A percentile compares a stretch with the other conserved stretches of the same genome.
phyloP scores from a whole-genome alignment of 1,140 invertebrate genomes.

The Papilio helenus region DNA sequence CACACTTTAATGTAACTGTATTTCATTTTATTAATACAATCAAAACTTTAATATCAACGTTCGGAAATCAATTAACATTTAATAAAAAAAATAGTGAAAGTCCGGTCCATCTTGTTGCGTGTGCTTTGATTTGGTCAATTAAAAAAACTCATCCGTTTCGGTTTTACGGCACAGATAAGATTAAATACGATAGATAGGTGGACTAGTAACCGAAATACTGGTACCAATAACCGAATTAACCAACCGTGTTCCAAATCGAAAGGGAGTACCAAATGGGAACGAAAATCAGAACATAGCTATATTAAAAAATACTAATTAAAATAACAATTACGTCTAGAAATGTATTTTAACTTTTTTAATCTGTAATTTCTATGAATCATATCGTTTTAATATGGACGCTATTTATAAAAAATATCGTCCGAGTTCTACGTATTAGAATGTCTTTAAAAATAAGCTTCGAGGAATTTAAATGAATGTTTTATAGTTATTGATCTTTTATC shows the following conservation, averaged over 20 bases:
- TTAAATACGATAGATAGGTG: constrained; percentile 26
- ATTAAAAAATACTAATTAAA: neutral
- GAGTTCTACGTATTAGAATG: too few species aligned
- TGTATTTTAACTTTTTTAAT: too few species aligned
- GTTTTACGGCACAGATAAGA: constrained; percentile 27
- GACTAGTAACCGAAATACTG: constrained; percentile 15
- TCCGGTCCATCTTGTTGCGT: constrained; percentile 11
- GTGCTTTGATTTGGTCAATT: constrained; percentile 6
- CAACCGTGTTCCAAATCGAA: neutral
- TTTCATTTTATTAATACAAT: neutral
- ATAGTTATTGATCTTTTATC: neutral
- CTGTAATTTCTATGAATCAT: too few species aligned
- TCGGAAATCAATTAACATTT: neutral
- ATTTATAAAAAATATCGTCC: too few species aligned
- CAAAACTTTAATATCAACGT: constrained; percentile 3
- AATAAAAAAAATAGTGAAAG: constrained; percentile 27
- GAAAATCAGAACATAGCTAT: neutral
- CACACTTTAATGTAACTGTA: neutral
- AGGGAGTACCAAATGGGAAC: neutral
- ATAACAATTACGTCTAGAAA: too few species aligned
- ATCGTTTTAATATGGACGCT: too few species aligned
- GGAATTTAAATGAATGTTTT: neutral
- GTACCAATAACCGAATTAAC: neutral
- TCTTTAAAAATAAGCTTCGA: neutral
- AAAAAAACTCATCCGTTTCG: constrained; percentile 30